A percentile compares a stretch with the other conserved stretches of the same genome.
These are phyloP conservation scores for Ptilonorhynchus violaceus DNA, from an alignment of 2,113 vertebrate genomes.

Conservation along the genomic window DNA sequence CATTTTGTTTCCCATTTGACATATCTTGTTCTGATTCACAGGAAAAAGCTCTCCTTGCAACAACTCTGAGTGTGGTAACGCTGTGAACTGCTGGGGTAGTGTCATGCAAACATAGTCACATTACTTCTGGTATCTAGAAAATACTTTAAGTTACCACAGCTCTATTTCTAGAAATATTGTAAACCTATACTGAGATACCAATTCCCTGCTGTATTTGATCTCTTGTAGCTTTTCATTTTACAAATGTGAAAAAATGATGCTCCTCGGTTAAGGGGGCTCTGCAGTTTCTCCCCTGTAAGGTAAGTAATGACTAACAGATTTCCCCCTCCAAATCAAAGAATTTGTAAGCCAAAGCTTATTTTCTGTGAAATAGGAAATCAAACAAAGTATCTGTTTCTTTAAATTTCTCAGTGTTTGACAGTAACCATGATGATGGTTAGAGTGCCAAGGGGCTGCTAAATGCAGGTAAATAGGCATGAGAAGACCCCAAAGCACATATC, in stretches of 20 bases:
- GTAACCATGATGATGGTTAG: neutral
- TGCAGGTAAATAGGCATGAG: neutral
- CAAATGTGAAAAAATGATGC: neutral
- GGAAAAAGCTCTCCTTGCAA: neutral
- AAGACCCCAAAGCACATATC: neutral
- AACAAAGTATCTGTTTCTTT: neutral
- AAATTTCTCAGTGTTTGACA: neutral
- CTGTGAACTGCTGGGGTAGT: neutral
- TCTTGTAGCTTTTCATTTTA: neutral
- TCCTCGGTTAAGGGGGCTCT: neutral
- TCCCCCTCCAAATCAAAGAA: neutral
- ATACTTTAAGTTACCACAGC: neutral
- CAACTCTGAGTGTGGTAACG: accelerated
- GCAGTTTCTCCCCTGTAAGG: neutral
- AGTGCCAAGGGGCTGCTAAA: neutral
- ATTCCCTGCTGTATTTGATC: neutral
- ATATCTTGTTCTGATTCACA: neutral
- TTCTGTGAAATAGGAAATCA: neutral
- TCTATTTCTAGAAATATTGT: neutral
- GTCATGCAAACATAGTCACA: neutral
- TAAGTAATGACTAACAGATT: neutral
- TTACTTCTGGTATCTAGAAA: neutral
- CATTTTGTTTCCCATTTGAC: neutral
- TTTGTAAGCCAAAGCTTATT: neutral
- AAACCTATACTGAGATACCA: neutral